Conservation (phyloP, 2,797 vertebrate genomes). For the Synanceia verrucosa region DNA sequence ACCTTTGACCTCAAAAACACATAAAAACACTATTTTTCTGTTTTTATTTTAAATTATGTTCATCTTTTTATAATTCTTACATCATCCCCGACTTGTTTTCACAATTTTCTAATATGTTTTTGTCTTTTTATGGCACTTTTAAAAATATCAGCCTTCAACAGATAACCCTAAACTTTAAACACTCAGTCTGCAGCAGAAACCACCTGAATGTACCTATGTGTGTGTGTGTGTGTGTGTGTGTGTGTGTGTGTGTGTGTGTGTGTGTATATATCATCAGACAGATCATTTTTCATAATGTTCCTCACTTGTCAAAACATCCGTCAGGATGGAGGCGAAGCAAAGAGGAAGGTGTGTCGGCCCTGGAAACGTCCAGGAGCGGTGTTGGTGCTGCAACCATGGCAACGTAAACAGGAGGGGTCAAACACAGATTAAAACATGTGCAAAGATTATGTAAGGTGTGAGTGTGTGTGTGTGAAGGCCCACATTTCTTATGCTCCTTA, state of each 20-base stretch:
- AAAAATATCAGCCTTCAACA: background rate
- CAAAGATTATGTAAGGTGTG: conserved; percentile 63
- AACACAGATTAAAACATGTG: conserved; percentile 73
- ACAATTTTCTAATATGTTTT: too few relatives aligned
- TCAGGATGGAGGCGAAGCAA: conserved; percentile 43
- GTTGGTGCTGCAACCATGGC: conserved; percentile 70
- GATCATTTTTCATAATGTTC: conserved; percentile 52
- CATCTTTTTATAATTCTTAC: too few relatives aligned
- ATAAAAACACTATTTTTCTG: background rate
- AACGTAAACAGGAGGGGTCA: conserved; percentile 74
- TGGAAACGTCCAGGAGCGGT: conserved; percentile 64
- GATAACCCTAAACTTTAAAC: background rate
- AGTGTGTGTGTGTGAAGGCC: conserved; percentile 29
- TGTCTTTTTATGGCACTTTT: background rate
- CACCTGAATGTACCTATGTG: background rate
- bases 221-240: background rate
- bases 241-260: background rate
- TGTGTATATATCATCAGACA: too few relatives aligned
- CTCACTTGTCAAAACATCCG: conserved; percentile 70
- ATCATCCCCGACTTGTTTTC: too few relatives aligned
- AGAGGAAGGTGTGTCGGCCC: conserved; percentile 77
- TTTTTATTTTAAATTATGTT: too few relatives aligned
- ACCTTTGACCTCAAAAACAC: background rate
- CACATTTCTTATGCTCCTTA: conserved; percentile 38
- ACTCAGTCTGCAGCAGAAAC: background rate